Conservation (phyloP, 2,888 invertebrate species). For the Orchesellides sinensis region DNA sequence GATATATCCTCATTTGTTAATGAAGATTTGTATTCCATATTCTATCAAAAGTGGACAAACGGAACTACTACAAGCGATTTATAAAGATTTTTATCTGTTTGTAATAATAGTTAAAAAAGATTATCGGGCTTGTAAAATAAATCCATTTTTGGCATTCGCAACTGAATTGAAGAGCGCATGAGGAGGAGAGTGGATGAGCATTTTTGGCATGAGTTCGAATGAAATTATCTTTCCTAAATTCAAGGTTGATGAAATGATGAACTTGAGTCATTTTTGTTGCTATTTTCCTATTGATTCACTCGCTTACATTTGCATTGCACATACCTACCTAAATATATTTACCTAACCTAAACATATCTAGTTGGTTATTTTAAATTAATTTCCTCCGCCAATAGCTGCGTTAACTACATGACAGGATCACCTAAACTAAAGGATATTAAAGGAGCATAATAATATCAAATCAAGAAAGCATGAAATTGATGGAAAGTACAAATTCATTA, state of each 20-base stretch:
- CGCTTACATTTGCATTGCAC: too few relatives aligned
- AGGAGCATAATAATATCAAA: too few relatives aligned
- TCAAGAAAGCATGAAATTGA: background rate
- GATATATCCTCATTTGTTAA: background rate
- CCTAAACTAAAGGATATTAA: too few relatives aligned
- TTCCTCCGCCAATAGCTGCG: too few relatives aligned
- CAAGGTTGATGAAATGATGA: background rate
- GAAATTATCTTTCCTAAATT: background rate
- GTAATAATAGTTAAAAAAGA: background rate
- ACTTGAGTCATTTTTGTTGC: too few relatives aligned
- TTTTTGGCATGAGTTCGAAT: too few relatives aligned
- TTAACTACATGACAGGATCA: too few relatives aligned
- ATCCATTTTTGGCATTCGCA: conserved; percentile 3
- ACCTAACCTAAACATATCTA: too few relatives aligned
- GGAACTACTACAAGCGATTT: background rate
- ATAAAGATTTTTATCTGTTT: conserved; percentile 3
- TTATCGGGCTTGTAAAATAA: conserved; percentile 8
- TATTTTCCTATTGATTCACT: too few relatives aligned
- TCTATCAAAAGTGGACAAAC: background rate
- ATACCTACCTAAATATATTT: too few relatives aligned
- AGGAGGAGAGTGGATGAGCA: background rate
- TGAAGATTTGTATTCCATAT: too few relatives aligned
- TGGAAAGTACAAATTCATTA: background rate
- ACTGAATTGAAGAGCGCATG: background rate
- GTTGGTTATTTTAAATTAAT: too few relatives aligned